phyloP scores from a whole-genome alignment of 2,888 invertebrate genomes.

The Cephus pulcher region DNA sequence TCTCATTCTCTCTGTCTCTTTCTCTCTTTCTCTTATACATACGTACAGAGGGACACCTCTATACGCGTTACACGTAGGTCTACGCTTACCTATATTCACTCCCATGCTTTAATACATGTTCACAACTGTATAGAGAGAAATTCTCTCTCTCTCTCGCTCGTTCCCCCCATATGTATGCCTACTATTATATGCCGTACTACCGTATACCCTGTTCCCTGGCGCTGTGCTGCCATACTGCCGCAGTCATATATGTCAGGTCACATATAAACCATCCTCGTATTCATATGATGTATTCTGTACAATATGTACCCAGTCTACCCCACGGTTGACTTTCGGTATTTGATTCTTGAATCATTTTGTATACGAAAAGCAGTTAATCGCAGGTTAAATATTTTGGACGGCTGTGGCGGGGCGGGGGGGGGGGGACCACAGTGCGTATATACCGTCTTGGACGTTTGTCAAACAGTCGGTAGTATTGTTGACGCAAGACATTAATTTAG shows the following conservation, averaged over 20 bases:
- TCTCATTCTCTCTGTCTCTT: conserved; percentile 28
- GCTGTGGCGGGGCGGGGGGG: background rate
- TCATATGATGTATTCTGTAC: conserved; percentile 42
- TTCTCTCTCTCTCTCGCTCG: conserved; percentile 8
- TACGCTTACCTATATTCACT: background rate
- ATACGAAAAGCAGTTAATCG: conserved; percentile 60
- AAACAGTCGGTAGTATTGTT: background rate
- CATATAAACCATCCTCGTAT: conserved; percentile 29
- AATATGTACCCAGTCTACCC: conserved; percentile 63
- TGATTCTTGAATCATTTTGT: conserved; percentile 65
- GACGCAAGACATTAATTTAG: background rate
- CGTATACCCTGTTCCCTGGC: background rate
- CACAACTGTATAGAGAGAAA: conserved; percentile 7
- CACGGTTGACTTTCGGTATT: conserved; percentile 63
- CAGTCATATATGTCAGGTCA: conserved; percentile 34
- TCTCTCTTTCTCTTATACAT: conserved; percentile 8
- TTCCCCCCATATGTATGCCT: conserved; percentile 26
- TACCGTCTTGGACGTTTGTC: background rate
- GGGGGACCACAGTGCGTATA: background rate
- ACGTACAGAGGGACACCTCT: background rate
- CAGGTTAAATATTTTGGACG: conserved; percentile 63
- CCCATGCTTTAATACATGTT: conserved; percentile 5
- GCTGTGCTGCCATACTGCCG: background rate
- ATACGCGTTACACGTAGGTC: background rate
- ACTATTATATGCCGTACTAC: conserved; percentile 34